Evolutionary conservation across 2,888 invertebrate species (phyloP).

Genomic region (Holacanthella duospinosa): DNA sequence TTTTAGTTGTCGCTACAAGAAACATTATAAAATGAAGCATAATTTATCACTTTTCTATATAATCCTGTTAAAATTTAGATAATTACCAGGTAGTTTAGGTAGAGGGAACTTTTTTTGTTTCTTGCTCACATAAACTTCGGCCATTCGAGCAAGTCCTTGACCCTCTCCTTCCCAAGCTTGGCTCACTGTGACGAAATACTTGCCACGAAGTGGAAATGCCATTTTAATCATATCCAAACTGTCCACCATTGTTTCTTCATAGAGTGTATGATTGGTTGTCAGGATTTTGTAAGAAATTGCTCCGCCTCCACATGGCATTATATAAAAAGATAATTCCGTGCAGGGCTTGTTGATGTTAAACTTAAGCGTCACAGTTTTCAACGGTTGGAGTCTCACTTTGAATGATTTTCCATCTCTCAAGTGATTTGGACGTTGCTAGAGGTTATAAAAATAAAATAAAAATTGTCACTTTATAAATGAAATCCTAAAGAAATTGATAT

Average conservation of each 20-base stretch:
- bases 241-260: conserved; percentile 20
- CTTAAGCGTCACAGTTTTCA: conserved; percentile 22
- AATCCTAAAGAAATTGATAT: neutral
- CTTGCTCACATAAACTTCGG: conserved; percentile 35
- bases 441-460: neutral
- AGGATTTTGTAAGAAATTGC: conserved; percentile 27
- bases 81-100: conserved; percentile 47
- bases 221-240: conserved; percentile 32
- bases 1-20: conserved; percentile 42
- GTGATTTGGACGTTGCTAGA: conserved; percentile 40
- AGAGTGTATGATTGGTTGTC: conserved; percentile 26
- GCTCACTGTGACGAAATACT: conserved; percentile 28
- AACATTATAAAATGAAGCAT: neutral
- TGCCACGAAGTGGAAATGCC: conserved; percentile 24
- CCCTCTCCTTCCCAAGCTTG: conserved; percentile 2
- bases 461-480: neutral
- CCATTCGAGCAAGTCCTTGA: conserved; percentile 23
- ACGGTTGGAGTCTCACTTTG: conserved; percentile 43
- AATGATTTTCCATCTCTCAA: conserved; percentile 45
- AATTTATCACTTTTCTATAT: neutral
- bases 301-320: conserved; percentile 49
- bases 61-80: neutral
- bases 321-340: conserved; percentile 41
- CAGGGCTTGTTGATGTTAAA: conserved; percentile 37
- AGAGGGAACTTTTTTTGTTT: conserved; percentile 43